These are phyloP conservation scores for Epiblema foenella DNA, from an alignment of 2,888 invertebrate species.

Conservation along the genomic window DNA sequence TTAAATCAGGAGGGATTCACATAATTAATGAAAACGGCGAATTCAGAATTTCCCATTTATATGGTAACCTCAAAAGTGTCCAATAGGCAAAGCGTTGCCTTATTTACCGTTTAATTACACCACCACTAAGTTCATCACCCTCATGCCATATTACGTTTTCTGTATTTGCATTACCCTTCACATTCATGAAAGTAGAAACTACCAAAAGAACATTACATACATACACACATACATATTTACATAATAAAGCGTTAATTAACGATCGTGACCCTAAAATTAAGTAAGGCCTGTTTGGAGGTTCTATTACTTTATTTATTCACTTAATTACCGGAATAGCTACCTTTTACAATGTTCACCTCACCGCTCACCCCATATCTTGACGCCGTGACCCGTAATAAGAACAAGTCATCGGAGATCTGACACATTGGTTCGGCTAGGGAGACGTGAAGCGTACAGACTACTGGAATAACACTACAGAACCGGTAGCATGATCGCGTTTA, in stretches of 20 bases:
- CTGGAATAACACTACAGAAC: too few species aligned
- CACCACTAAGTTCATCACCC: background rate
- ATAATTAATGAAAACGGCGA: too few species aligned
- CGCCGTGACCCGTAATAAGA: too few species aligned
- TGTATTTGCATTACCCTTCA: constrained; percentile 24
- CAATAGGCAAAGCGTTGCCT: background rate
- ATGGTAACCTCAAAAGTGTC: background rate
- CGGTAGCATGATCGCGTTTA: too few species aligned
- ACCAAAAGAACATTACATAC: constrained; percentile 15
- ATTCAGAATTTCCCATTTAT: too few species aligned
- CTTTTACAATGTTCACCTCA: too few species aligned
- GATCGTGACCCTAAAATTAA: background rate
- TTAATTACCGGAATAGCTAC: too few species aligned
- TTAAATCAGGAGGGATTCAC: background rate
- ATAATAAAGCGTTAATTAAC: constrained; percentile 3
- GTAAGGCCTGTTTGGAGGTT: background rate
- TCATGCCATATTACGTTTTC: constrained; percentile 16
- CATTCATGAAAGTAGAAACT: constrained; percentile 11
- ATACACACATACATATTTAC: too few species aligned
- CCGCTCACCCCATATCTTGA: too few species aligned
- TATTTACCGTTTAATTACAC: constrained; percentile 6
- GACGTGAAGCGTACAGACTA: too few species aligned
- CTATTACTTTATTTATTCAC: background rate
- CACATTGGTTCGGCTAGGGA: too few species aligned
- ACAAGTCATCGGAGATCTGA: too few species aligned